Conservation (phyloP, 2,888 invertebrate genomes). For the Oscheius sp. region DNA sequence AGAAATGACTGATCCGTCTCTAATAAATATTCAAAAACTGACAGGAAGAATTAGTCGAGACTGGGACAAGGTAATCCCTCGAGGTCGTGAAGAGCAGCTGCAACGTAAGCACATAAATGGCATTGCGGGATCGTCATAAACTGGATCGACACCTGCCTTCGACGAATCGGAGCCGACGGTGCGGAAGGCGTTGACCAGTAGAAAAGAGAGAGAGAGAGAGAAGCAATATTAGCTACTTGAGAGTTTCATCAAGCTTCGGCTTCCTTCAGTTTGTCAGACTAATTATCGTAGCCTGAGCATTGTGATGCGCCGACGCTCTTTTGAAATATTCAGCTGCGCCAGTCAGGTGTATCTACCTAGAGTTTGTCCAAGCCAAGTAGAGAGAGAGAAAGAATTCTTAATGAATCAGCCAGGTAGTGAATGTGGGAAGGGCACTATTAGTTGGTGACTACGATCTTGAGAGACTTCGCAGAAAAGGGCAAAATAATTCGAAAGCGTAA, state of each 20-base stretch:
- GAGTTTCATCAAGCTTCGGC: slow-evolving; percentile 17
- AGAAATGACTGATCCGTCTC: not conserved
- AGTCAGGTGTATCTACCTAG: slow-evolving; percentile 10
- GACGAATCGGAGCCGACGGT: slow-evolving; percentile 27
- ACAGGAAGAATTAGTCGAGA: not conserved
- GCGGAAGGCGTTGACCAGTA: slow-evolving; percentile 13
- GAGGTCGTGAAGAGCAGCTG: slow-evolving; percentile 23
- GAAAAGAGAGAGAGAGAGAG: not conserved
- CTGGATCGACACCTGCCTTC: slow-evolving; percentile 27
- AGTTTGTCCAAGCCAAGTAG: slow-evolving; percentile 5
- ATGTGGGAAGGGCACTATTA: not conserved
- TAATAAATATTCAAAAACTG: not conserved
- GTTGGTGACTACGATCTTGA: not conserved
- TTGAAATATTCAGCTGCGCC: slow-evolving; percentile 24
- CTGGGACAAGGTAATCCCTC: slow-evolving; percentile 25
- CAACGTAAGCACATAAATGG: slow-evolving; percentile 28
- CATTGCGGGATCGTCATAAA: slow-evolving; percentile 27
- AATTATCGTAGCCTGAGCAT: slow-evolving; percentile 21
- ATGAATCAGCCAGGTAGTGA: not conserved
- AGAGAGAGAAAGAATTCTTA: not conserved
- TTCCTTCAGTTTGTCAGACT: slow-evolving; percentile 6
- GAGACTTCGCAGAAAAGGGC: not conserved
- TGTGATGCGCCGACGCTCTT: slow-evolving; percentile 29
- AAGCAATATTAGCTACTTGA: slow-evolving; percentile 22
- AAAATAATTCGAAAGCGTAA: not conserved